Evolutionary conservation across 2,888 invertebrate species (phyloP), one percentile per base, ranked within the genome.

Genomic region (Hypselothyrea guttata): DNA sequence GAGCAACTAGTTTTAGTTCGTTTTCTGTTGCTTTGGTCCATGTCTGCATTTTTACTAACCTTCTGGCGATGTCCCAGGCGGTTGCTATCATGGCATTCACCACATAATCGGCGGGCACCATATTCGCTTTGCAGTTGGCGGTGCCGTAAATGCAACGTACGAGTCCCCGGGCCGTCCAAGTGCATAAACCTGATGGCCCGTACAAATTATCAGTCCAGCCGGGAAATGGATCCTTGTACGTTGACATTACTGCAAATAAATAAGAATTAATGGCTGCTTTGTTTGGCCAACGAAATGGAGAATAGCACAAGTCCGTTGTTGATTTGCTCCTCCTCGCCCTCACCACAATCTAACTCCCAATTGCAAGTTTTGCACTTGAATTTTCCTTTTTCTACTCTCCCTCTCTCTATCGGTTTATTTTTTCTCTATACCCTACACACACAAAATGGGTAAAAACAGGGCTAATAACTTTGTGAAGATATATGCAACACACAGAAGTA

Each of bases 161-260:
- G 60, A 90, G 78, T 63, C 90, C 90, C 71, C 88, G 85, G 42
- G 90, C 90, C 44, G 89, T 79, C 88, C 89, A 89, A 70, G 88
- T 87, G 83, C 90, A 90, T 59, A 90, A 73, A 60, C 90, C 90
- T 49, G 90, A 89, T 73, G 90, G 90, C 65, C 90, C 90, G 75
- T 90, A 90, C 72, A 90, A 85, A 85, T 90, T 90, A 86, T 90
- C 90, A 60, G 90, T 90, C 89, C 90, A 90, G 57, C 90, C 90
- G 65, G 90, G 90, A 63, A 90, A 78, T 58, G 90, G 90, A 71
- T 90, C 90, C 79, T 90, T 90, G 81, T 90, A 90, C 62, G 89
- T 90, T 78, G 90, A 90, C 79, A 90, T 86, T 65, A 90, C 90
- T 90, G 78, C 60, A 81, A 87, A 79, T 86, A 86, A 86, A 86